Base-by-base conservation (phyloP, 2,113 vertebrate genomes). In the Glareola pratincola region DNA sequence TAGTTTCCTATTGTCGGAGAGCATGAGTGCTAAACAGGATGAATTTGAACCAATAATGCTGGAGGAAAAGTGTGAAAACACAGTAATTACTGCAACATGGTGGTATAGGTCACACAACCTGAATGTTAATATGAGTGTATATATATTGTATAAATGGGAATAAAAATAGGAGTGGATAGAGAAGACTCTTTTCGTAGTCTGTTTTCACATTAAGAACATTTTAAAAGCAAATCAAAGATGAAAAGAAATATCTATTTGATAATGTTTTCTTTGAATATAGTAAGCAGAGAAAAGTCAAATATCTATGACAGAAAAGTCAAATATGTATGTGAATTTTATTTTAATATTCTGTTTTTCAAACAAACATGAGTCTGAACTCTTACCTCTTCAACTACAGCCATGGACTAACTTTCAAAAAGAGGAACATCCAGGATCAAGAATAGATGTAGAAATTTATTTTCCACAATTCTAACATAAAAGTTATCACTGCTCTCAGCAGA, bases 1-100 rank as follows among this genome's bases (percentile, higher is more conserved):
- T 32, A 37, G 24, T 72, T 82, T 53, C 29, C 29, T 84, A 37
- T 87, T 96, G 72, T 86, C 41, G 6, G 6, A 39, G 32, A 80
- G 27, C 30, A 62, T 71, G 34, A 84, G 41, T 82, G 60, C 51
- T 76, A 88, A 91, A 90, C 7, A 74, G 64, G 72, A 86, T 86
- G 39, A 93, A 85, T 92, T 91, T 94, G 36, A 96, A 94, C 96
- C 50, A 92, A 88, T 57, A 96, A 71, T 22, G 23, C 37, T 92
- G 18, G 30, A 89, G 67, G 72, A 92, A 73, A 89, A 88, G 27
- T 85, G 37, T 85, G 67, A 89, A 95, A 90, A 86, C 19, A 37
- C 30, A 85, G 10, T 23, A 92, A 85, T 92, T 96, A 88, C 68
- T 37, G 50, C 50, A 96, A 71, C 39, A 48, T 73, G 47, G 37